Evolutionary conservation across 2,888 invertebrate species (phyloP).

Genomic region (Luperina nickerlii): DNA sequence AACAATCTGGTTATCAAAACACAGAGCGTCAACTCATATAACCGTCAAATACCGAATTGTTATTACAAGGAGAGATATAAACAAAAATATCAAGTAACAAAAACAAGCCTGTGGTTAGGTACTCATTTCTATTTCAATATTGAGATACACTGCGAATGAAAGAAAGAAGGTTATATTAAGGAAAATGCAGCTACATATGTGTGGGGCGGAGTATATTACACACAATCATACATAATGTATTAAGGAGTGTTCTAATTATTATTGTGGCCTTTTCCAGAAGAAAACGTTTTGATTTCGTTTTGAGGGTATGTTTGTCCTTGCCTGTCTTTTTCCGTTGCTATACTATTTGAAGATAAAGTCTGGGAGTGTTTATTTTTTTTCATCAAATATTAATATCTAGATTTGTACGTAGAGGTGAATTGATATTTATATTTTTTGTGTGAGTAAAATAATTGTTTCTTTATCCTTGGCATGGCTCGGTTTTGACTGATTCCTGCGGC

Average conservation of each 20-base stretch:
- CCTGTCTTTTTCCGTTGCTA: not conserved
- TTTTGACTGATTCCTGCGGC: not conserved
- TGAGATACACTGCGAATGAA: conserved; percentile 14
- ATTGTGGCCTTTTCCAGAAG: conserved; percentile 8
- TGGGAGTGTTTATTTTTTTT: not conserved
- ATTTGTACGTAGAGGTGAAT: not conserved
- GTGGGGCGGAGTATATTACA: conserved; percentile 6
- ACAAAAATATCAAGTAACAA: conserved; percentile 38
- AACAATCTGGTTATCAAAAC: not conserved
- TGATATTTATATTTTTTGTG: not conserved
- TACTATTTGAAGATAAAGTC: conserved; percentile 1
- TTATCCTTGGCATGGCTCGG: too few relatives aligned
- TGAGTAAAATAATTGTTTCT: not conserved
- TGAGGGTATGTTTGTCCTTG: not conserved
- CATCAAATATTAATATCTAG: not conserved
- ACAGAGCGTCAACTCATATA: not conserved
- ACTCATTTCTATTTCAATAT: conserved; percentile 38
- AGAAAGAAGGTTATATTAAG: conserved; percentile 39
- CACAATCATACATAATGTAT: conserved; percentile 41
- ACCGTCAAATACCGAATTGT: not conserved
- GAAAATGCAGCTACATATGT: conserved; percentile 47
- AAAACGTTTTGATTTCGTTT: conserved; percentile 17
- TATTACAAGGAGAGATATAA: conserved; percentile 8
- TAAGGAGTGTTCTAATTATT: conserved; percentile 43
- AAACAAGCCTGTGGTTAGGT: conserved; percentile 29